Percentiles rank a stretch among this genome's conserved stretches.
These are phyloP conservation scores for Diplodus sargus DNA, from an alignment of 2,797 vertebrate genomes.

Conservation along the genomic window DNA sequence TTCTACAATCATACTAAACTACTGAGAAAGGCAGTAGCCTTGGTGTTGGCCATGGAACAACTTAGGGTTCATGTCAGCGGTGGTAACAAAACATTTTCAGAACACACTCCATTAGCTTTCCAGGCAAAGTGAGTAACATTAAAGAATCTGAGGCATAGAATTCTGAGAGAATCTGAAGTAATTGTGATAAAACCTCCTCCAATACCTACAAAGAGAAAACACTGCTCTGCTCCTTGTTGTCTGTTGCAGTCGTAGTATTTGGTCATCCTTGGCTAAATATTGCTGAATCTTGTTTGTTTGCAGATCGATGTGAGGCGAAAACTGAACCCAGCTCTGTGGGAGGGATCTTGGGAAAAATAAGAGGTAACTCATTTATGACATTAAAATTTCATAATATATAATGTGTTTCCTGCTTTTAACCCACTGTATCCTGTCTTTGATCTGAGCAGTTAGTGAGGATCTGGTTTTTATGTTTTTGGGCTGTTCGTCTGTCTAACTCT, in stretches of 20 bases:
- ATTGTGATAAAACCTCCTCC: not conserved
- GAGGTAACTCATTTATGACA: conserved; percentile 82
- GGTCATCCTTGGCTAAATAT: conserved; percentile 7
- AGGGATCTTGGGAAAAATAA: conserved; percentile 93
- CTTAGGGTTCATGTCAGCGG: too few species aligned
- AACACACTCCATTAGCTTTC: not conserved
- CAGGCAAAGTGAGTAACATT: too few species aligned
- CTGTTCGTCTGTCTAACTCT: too few species aligned
- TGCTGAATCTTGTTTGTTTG: conserved; percentile 58
- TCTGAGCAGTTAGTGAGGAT: not conserved
- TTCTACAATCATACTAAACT: not conserved
- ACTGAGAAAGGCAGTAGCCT: not conserved
- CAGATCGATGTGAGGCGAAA: conserved; percentile 91
- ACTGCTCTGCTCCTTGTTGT: not conserved
- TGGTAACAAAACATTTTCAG: too few species aligned
- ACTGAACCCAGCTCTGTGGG: conserved; percentile 87
- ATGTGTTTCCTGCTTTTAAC: not conserved
- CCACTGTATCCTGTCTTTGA: not conserved
- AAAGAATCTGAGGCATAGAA: not conserved
- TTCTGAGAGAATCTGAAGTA: too few species aligned
- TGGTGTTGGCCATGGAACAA: not conserved
- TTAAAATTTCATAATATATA: not conserved
- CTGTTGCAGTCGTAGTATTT: not conserved
- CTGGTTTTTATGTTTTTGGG: too few species aligned
- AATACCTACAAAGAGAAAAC: not conserved